Conservation (phyloP, 2,888 invertebrate genomes). For the Dermolepida albohirtum region DNA sequence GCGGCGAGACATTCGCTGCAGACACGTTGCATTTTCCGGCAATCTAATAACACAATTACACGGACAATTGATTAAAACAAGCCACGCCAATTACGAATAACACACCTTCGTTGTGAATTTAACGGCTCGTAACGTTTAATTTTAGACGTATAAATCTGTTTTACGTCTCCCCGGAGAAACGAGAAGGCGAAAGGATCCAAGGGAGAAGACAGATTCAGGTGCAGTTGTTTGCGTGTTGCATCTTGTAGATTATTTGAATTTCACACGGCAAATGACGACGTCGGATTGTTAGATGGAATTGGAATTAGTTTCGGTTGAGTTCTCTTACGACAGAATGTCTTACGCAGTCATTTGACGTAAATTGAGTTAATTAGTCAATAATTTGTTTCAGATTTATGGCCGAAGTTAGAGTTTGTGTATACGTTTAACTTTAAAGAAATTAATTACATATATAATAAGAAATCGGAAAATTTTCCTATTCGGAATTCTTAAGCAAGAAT, state of each 20-base stretch:
- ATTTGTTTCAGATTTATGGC: too few species aligned
- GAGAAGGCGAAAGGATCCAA: conserved; percentile 2
- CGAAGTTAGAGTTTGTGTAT: too few species aligned
- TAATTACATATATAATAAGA: too few species aligned
- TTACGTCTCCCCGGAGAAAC: conserved; percentile 52
- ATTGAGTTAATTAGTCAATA: too few species aligned
- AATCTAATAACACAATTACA: conserved; percentile 47
- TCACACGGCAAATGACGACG: conserved; percentile 5
- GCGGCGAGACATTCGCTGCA: not conserved
- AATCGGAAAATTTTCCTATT: too few species aligned
- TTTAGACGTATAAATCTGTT: conserved; percentile 53
- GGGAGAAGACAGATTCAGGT: conserved; percentile 17
- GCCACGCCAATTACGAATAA: conserved; percentile 50
- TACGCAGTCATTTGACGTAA: too few species aligned
- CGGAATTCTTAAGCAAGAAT: too few species aligned
- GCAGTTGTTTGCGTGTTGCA: conserved; percentile 41
- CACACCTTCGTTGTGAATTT: conserved; percentile 47
- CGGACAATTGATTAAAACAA: conserved; percentile 53
- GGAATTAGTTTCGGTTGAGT: too few species aligned
- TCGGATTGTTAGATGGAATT: not conserved
- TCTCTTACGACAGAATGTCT: too few species aligned
- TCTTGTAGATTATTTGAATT: not conserved
- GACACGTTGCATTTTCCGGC: not conserved
- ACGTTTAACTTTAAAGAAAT: too few species aligned
- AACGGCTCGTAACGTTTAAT: conserved; percentile 53